Evolutionary conservation across 2,113 vertebrate species (phyloP).

Genomic region (Aspiorhynchus laticeps): DNA sequence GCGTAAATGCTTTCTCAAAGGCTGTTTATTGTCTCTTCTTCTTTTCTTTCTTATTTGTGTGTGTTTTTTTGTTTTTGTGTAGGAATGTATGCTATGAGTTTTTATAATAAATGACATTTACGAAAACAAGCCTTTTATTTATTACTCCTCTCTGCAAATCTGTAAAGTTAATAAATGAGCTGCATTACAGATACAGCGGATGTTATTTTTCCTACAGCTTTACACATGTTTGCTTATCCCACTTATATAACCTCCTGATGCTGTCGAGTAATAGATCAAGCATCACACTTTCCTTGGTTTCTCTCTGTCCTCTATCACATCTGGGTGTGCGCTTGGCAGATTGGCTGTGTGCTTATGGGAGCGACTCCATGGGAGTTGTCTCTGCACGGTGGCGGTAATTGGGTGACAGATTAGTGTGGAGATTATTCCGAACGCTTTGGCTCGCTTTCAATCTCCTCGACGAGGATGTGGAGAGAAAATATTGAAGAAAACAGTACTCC

Average conservation of each 20-base stretch:
- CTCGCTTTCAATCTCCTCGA: slow-evolving; percentile 14
- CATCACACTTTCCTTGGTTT: slow-evolving; percentile 12
- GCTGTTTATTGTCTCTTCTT: not conserved
- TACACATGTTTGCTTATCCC: slow-evolving; percentile 22
- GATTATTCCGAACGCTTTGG: slow-evolving; percentile 52
- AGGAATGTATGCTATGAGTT: slow-evolving; percentile 24
- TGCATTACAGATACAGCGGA: not conserved
- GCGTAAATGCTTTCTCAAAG: slow-evolving; percentile 4
- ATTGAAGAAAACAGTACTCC: slow-evolving; percentile 21
- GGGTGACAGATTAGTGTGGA: slow-evolving; percentile 66
- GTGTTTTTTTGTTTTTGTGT: not conserved
- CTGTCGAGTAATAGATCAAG: not conserved
- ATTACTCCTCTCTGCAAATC: not conserved
- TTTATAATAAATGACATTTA: slow-evolving; percentile 45
- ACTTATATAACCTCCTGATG: not conserved
- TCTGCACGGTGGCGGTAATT: slow-evolving; percentile 63
- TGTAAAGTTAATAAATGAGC: slow-evolving; percentile 52
- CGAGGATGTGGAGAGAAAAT: slow-evolving; percentile 10
- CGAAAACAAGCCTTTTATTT: slow-evolving; percentile 29
- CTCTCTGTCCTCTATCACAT: slow-evolving; percentile 55
- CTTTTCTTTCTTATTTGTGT: slow-evolving; percentile 5
- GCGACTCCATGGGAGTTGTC: slow-evolving; percentile 59
- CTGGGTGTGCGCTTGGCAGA: slow-evolving; percentile 59
- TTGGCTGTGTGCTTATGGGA: slow-evolving; percentile 45
- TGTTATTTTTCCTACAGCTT: not conserved